Conservation (phyloP, 2,888 invertebrate species). For the Microctonus aethiopoides region DNA sequence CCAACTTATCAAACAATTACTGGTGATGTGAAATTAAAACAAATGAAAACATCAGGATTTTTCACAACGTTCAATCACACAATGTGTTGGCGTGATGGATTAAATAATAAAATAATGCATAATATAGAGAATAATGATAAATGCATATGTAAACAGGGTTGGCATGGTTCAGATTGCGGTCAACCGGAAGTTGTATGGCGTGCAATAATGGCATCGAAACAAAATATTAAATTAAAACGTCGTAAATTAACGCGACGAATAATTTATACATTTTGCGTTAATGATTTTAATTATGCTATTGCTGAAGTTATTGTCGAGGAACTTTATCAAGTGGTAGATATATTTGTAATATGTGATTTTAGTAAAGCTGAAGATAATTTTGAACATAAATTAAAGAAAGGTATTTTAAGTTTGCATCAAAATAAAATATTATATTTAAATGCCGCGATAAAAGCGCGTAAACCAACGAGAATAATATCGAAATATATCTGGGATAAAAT, state of each 20-base stretch:
- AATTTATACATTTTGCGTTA: slow-evolving; percentile 71
- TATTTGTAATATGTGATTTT: slow-evolving; percentile 72
- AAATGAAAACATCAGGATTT: slow-evolving; percentile 53
- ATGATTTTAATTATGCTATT: slow-evolving; percentile 70
- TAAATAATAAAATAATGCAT: slow-evolving; percentile 55
- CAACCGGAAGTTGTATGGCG: slow-evolving; percentile 77
- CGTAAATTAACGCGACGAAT: slow-evolving; percentile 69
- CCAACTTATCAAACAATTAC: slow-evolving; percentile 52
- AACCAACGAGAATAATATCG: slow-evolving; percentile 51
- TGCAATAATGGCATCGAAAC: slow-evolving; percentile 72
- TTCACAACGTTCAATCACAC: slow-evolving; percentile 59
- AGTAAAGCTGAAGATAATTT: slow-evolving; percentile 66
- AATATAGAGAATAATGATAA: slow-evolving; percentile 49
- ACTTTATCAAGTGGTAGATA: slow-evolving; percentile 73
- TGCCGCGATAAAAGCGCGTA: slow-evolving; percentile 49
- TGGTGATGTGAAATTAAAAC: slow-evolving; percentile 53
- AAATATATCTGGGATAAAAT: slow-evolving; percentile 67
- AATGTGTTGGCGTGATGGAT: slow-evolving; percentile 58
- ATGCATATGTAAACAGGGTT: slow-evolving; percentile 72
- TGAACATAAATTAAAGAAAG: slow-evolving; percentile 67
- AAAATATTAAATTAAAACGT: slow-evolving; percentile 66
- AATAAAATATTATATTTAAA: slow-evolving; percentile 70
- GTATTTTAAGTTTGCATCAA: slow-evolving; percentile 68
- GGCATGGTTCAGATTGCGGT: slow-evolving; percentile 76
- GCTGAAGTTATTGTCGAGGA: slow-evolving; percentile 74